Conservation (phyloP, 1,140 invertebrate genomes). For the Ooceraea biroi region DNA sequence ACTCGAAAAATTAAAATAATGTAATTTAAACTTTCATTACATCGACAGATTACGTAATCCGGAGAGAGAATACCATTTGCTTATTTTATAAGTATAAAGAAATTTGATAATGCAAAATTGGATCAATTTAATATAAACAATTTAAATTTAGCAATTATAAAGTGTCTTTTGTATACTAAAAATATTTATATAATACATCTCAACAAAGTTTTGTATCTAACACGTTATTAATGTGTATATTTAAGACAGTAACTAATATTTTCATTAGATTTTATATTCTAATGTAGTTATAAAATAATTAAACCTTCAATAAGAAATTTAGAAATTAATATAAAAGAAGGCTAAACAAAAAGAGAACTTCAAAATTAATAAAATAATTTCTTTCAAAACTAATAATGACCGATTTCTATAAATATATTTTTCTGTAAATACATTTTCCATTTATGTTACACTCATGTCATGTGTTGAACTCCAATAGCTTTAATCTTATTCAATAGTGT, state of each 20-base stretch:
- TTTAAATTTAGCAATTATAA: not conserved
- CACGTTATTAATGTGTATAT: too few relatives aligned
- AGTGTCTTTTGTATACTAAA: not conserved
- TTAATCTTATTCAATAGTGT: too few relatives aligned
- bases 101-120: slow-evolving; percentile 1
- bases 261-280: too few relatives aligned
- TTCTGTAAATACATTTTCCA: too few relatives aligned
- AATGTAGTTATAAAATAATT: too few relatives aligned
- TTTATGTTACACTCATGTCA: too few relatives aligned
- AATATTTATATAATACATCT: too few relatives aligned
- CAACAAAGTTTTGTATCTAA: too few relatives aligned
- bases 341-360: not conserved
- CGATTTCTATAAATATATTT: not conserved
- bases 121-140: not conserved
- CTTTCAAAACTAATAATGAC: slow-evolving; percentile 13
- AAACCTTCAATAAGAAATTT: not conserved
- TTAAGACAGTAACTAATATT: too few relatives aligned
- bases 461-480: too few relatives aligned
- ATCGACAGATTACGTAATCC: slow-evolving; percentile 5
- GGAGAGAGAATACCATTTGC: not conserved
- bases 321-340: slow-evolving; percentile 19
- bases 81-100: slow-evolving; percentile 11
- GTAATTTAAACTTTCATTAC: slow-evolving; percentile 1
- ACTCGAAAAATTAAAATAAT: not conserved
- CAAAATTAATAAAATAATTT: not conserved